A percentile compares a stretch with the other conserved stretches of the same genome.
Conservation (phyloP, 1,140 invertebrate genomes). For the Bombus pyrosoma region DNA sequence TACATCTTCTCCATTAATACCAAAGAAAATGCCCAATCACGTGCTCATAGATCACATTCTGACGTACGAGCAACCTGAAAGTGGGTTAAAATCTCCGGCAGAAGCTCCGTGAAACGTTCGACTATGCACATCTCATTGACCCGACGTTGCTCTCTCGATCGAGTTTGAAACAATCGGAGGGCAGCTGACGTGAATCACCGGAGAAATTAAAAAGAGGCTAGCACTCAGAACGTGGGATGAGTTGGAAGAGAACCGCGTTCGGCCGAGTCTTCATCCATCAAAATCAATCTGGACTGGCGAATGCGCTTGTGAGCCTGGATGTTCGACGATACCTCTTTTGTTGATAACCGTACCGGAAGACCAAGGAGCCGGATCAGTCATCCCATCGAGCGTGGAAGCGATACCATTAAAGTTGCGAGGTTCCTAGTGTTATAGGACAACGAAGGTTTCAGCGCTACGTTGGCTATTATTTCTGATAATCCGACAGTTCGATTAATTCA, state of each 20-base stretch:
- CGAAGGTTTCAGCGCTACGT: neutral
- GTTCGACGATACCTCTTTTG: neutral
- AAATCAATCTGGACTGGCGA: conserved; percentile 68
- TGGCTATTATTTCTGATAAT: conserved; percentile 62
- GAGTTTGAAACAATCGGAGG: neutral
- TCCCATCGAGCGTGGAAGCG: neutral
- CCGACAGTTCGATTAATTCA: conserved; percentile 60
- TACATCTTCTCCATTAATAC: neutral
- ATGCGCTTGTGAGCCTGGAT: conserved; percentile 51
- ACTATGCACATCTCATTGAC: conserved; percentile 32
- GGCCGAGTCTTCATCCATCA: conserved; percentile 71
- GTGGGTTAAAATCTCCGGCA: neutral
- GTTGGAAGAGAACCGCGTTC: conserved; percentile 1
- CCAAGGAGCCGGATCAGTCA: neutral
- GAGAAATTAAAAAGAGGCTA: conserved; percentile 5
- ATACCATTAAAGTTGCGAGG: neutral
- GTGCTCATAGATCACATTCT: conserved; percentile 7
- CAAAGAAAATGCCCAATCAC: neutral
- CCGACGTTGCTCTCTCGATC: neutral
- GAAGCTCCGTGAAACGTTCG: neutral
- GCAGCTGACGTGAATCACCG: conserved; percentile 25
- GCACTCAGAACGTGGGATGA: no score
- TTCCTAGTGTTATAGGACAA: neutral
- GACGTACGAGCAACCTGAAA: neutral
- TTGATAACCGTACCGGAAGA: neutral